These are phyloP conservation scores for Antheraea mylitta DNA, from an alignment of 1,140 invertebrate species.

Conservation along the genomic window DNA sequence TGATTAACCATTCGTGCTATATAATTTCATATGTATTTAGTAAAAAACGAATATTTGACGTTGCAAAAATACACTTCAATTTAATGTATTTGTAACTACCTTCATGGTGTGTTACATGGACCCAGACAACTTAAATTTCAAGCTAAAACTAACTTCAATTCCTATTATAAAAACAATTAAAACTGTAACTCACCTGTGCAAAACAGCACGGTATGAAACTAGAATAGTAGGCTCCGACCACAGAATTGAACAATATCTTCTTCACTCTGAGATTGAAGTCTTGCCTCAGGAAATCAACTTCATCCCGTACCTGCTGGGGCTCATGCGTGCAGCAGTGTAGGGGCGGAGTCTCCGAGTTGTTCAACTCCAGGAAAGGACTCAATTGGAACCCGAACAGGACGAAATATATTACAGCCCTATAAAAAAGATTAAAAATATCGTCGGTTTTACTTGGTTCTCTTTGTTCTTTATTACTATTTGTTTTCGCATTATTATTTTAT, in stretches of 20 bases:
- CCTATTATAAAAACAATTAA: neutral
- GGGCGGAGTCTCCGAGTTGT: slow-evolving; percentile 67
- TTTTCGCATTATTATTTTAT: too few relatives aligned
- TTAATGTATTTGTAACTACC: too few relatives aligned
- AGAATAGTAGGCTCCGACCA: slow-evolving; percentile 94
- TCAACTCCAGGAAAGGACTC: slow-evolving; percentile 85
- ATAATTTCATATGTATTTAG: neutral
- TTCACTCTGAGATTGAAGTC: slow-evolving; percentile 95
- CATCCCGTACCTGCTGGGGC: slow-evolving; percentile 86
- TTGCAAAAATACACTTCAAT: too few relatives aligned
- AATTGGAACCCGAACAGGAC: slow-evolving; percentile 89
- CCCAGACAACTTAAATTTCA: too few relatives aligned
- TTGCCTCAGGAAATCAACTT: slow-evolving; percentile 89
- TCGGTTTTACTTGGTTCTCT: too few relatives aligned
- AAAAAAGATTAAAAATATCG: too few relatives aligned
- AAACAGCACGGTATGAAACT: slow-evolving; percentile 94
- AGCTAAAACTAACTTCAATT: too few relatives aligned
- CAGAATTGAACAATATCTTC: slow-evolving; percentile 93
- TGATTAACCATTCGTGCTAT: too few relatives aligned
- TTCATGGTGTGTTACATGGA: too few relatives aligned
- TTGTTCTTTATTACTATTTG: too few relatives aligned
- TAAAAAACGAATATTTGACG: too few relatives aligned
- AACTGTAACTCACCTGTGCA: slow-evolving; percentile 82
- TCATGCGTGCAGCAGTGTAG: slow-evolving; percentile 87
- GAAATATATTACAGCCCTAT: slow-evolving; percentile 90